Evolutionary conservation across 2,888 invertebrate species (phyloP).

Genomic region (Trissonchulus sp.): DNA sequence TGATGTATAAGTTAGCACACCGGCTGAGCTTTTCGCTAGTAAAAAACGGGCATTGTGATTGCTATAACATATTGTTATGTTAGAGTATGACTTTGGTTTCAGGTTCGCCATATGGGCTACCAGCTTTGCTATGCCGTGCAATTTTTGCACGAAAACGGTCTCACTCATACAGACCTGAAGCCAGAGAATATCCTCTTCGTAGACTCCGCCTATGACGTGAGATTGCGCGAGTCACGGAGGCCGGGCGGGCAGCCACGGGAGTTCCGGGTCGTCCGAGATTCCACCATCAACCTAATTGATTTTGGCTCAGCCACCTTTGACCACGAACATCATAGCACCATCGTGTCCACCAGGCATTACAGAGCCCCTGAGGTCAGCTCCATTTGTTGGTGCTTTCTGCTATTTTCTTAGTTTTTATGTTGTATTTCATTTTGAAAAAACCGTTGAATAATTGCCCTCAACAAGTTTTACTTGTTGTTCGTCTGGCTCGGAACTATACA

Average conservation of each 20-base stretch:
- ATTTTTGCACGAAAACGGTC: slow-evolving; percentile 54
- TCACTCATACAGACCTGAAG: slow-evolving; percentile 57
- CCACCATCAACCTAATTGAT: slow-evolving; percentile 33
- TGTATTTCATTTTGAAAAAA: too few relatives aligned
- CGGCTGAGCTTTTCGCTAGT: too few relatives aligned
- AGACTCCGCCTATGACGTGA: slow-evolving; percentile 48
- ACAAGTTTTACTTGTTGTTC: too few relatives aligned
- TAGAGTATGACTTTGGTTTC: too few relatives aligned
- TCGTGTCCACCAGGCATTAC: slow-evolving; percentile 35
- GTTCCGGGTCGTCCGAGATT: slow-evolving; percentile 29
- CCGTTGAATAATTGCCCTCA: too few relatives aligned
- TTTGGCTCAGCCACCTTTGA: slow-evolving; percentile 36
- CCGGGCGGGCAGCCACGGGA: background rate
- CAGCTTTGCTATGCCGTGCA: slow-evolving; percentile 54
- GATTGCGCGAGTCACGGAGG: background rate
- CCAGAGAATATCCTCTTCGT: slow-evolving; percentile 57
- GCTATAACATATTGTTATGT: too few relatives aligned
- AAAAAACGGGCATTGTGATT: too few relatives aligned
- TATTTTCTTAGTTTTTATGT: too few relatives aligned
- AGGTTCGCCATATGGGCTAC: slow-evolving; percentile 55
- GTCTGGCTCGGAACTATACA: too few relatives aligned
- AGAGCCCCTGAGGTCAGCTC: too few relatives aligned
- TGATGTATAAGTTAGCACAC: too few relatives aligned
- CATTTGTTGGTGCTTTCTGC: too few relatives aligned
- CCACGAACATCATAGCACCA: slow-evolving; percentile 37